Conservation (phyloP, 2,888 invertebrate genomes). For the Hypercompe scribonia region DNA sequence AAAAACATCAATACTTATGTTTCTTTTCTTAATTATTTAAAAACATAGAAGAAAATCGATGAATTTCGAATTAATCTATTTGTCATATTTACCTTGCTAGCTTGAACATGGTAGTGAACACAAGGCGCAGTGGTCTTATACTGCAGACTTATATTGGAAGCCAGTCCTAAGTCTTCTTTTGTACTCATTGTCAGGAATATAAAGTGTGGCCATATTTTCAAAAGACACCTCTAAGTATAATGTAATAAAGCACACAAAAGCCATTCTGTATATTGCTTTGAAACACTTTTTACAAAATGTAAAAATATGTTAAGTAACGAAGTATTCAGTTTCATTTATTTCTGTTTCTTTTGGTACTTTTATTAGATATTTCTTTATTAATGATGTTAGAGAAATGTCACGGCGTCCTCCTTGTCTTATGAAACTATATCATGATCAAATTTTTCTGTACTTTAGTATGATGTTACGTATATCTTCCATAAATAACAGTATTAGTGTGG, state of each 20-base stretch:
- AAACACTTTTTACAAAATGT: constrained; percentile 20
- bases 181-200: constrained; percentile 43
- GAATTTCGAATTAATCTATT: not conserved
- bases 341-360: constrained; percentile 19
- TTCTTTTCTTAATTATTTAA: too few relatives aligned
- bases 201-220: constrained; percentile 37
- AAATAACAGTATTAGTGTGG: too few relatives aligned
- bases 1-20: too few relatives aligned
- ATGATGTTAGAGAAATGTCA: constrained; percentile 16
- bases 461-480: too few relatives aligned
- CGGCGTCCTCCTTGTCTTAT: not conserved
- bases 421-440: not conserved
- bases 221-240: constrained; percentile 19
- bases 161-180: constrained; percentile 36
- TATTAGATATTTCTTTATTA: constrained; percentile 3
- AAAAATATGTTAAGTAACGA: constrained; percentile 24
- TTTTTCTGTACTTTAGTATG: not conserved
- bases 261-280: constrained; percentile 7
- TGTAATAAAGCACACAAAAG: constrained; percentile 33
- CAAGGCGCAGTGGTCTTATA: not conserved
- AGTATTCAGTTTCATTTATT: constrained; percentile 28
- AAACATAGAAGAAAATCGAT: too few relatives aligned
- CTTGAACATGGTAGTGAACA: not conserved
- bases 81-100: not conserved
- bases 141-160: constrained; percentile 25